Percentiles rank a stretch among this genome's conserved stretches.
Evolutionary conservation across 2,888 invertebrate species (phyloP).

Genomic region (Diarsia brunnea): DNA sequence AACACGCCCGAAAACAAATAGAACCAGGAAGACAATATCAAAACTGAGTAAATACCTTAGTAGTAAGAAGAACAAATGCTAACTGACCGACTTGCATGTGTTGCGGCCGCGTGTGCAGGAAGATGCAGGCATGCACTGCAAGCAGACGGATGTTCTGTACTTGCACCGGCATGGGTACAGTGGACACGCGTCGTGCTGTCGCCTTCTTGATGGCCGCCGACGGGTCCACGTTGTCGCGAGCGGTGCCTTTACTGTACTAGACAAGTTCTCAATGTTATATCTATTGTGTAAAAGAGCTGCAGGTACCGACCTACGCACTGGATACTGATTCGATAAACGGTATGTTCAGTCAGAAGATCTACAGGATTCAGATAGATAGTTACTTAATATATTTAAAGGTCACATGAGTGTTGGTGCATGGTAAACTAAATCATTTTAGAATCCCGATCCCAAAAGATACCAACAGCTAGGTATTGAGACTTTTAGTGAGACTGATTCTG

Average conservation of each 20-base stretch:
- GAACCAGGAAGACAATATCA: background rate
- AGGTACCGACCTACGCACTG: background rate
- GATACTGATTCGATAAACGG: background rate
- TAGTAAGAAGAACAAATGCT: background rate
- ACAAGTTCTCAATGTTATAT: background rate
- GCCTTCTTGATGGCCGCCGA: slow-evolving; percentile 80
- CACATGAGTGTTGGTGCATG: background rate
- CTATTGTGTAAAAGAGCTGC: background rate
- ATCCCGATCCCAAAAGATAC: background rate
- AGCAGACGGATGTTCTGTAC: slow-evolving; percentile 86
- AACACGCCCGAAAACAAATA: background rate
- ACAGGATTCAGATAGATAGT: background rate
- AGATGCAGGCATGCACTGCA: slow-evolving; percentile 92
- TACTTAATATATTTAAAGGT: background rate
- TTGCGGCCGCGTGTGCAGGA: slow-evolving; percentile 91
- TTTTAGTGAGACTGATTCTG: background rate
- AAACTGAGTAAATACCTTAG: background rate
- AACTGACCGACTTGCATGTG: slow-evolving; percentile 79
- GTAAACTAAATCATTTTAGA: background rate
- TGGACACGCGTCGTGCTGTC: slow-evolving; percentile 83
- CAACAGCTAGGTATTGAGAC: background rate
- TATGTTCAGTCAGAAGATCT: background rate
- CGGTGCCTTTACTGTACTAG: slow-evolving; percentile 51
- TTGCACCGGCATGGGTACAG: slow-evolving; percentile 82
- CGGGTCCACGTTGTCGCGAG: slow-evolving; percentile 70